Conservation (phyloP, 1,140 invertebrate species). For the Aphelinus certus region DNA sequence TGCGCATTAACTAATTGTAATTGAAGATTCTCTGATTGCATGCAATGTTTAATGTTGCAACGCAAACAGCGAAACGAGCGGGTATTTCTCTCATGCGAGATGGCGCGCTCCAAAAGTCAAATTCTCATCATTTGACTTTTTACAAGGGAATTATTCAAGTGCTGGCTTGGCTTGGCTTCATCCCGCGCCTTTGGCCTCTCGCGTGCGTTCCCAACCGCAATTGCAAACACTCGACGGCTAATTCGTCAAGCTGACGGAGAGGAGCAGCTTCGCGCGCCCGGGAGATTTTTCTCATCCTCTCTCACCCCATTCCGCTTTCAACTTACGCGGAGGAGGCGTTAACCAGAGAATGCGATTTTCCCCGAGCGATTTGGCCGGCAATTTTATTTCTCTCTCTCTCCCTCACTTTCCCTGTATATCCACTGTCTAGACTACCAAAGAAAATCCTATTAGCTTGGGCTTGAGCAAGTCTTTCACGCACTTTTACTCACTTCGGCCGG, state of each 20-base stretch:
- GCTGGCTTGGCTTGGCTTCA: too few species aligned
- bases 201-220: background rate
- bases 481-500: background rate
- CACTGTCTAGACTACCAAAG: background rate
- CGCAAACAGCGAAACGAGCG: background rate
- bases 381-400: conserved; percentile 24
- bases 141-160: conserved; percentile 31
- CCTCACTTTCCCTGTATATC: background rate
- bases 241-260: conserved; percentile 30
- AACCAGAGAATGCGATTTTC: conserved; percentile 46
- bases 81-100: conserved; percentile 8
- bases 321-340: conserved; percentile 28
- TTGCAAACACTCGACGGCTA: conserved; percentile 33
- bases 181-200: too few species aligned
- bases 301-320: conserved; percentile 13
- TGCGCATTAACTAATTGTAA: too few species aligned
- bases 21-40: too few species aligned
- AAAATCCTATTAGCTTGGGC: conserved; percentile 49
- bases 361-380: conserved; percentile 12
- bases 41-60: too few species aligned
- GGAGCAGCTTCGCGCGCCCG: background rate
- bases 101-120: conserved; percentile 27
- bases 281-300: conserved; percentile 39
- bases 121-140: conserved; percentile 33
- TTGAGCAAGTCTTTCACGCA: background rate